Evolutionary conservation across 2,888 invertebrate genomes (phyloP).

Genomic region (Agrochola circellaris): DNA sequence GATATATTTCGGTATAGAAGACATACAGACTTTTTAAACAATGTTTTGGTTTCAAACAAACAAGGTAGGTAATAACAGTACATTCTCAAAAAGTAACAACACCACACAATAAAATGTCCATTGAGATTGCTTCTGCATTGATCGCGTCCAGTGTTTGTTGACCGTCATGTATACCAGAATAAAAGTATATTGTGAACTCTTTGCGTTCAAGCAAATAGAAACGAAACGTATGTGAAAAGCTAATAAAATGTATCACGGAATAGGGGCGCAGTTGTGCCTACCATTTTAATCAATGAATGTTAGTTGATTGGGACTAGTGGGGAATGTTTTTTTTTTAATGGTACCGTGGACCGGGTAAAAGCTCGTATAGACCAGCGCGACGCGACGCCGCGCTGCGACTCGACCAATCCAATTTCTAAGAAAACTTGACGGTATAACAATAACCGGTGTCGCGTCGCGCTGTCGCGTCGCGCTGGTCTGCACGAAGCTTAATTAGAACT

Average conservation of each 20-base stretch:
- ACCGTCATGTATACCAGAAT: not conserved
- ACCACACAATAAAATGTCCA: not conserved
- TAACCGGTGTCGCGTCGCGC: too few relatives aligned
- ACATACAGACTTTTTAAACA: not conserved
- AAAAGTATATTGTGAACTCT: constrained; percentile 8
- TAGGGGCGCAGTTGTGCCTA: not conserved
- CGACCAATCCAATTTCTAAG: too few relatives aligned
- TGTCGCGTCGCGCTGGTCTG: too few relatives aligned
- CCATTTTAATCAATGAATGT: not conserved
- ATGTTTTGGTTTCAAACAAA: constrained; percentile 2
- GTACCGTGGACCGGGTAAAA: too few relatives aligned
- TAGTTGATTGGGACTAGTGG: not conserved
- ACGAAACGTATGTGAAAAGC: not conserved
- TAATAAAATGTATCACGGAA: constrained; percentile 23
- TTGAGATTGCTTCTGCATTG: not conserved
- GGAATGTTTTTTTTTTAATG: too few relatives aligned
- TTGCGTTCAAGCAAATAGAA: constrained; percentile 16
- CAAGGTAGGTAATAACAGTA: not conserved
- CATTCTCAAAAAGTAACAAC: not conserved
- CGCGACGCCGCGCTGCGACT: too few relatives aligned
- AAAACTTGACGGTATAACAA: too few relatives aligned
- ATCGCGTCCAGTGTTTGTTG: constrained; percentile 8
- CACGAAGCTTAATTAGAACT: too few relatives aligned
- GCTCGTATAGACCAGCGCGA: too few relatives aligned
- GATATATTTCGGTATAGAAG: not conserved